phyloP scores from a whole-genome alignment of 2,797 vertebrate species.

The Crotalus adamanteus region DNA sequence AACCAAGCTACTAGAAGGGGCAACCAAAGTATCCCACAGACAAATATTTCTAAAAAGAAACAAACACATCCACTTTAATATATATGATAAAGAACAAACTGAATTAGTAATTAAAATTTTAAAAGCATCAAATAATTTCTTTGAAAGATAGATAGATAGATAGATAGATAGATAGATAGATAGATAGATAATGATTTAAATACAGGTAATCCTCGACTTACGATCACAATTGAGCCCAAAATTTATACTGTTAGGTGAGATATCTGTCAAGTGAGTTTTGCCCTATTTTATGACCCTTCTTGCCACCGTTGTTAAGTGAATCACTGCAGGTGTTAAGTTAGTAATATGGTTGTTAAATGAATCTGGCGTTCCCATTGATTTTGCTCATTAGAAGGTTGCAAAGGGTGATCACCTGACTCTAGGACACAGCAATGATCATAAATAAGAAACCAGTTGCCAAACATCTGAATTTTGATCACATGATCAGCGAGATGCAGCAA shows the following conservation, averaged over 20 bases:
- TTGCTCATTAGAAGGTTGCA: background rate
- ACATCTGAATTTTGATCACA: background rate
- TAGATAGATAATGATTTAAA: background rate
- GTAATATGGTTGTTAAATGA: too few species aligned
- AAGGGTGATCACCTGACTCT: background rate
- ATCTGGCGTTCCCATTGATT: background rate
- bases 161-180: background rate
- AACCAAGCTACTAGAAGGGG: constrained; percentile 85
- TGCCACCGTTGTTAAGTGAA: too few species aligned
- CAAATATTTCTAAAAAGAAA: constrained; percentile 86
- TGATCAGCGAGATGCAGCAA: background rate
- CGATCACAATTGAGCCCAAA: background rate
- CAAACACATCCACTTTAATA: background rate
- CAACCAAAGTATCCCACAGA: constrained; percentile 95
- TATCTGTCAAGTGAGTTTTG: background rate
- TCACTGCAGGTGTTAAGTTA: too few species aligned
- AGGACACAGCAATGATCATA: background rate
- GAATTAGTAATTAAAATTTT: background rate
- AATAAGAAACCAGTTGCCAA: background rate
- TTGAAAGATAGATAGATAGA: background rate
- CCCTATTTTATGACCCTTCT: too few species aligned
- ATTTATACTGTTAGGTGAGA: background rate
- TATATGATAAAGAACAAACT: background rate
- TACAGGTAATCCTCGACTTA: background rate
- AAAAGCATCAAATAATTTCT: background rate